These are phyloP conservation scores for Loriculus beryllinus DNA, from an alignment of 2,797 vertebrate species.

Conservation along the genomic window DNA sequence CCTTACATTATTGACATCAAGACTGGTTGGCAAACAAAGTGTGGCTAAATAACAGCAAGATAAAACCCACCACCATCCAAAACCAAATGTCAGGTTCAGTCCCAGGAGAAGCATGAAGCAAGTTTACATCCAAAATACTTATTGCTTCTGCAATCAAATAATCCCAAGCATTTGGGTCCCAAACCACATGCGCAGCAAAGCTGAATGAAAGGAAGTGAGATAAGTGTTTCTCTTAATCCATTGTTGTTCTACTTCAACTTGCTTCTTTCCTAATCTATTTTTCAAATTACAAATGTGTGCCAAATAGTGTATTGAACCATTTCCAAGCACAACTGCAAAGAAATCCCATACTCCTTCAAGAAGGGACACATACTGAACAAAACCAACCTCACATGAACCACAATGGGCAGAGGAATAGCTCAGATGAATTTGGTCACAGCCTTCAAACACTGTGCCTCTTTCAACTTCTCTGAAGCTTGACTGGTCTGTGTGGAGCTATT, in stretches of 20 bases:
- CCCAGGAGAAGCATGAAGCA: background rate
- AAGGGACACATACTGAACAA: background rate
- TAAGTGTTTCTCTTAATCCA: slow-evolving; percentile 52
- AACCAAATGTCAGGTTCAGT: background rate
- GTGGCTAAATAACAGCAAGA: background rate
- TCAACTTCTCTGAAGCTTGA: background rate
- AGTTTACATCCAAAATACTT: background rate
- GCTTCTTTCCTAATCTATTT: slow-evolving; percentile 31
- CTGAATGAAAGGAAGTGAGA: slow-evolving; percentile 48
- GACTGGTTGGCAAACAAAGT: background rate
- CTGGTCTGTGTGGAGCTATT: background rate
- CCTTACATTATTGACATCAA: background rate
- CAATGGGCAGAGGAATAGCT: background rate
- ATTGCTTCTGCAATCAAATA: background rate
- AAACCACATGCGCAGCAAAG: background rate
- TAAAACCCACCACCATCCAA: background rate
- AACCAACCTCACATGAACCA: background rate
- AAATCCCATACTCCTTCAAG: background rate
- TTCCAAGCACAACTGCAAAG: slow-evolving; percentile 11
- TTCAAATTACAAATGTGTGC: background rate
- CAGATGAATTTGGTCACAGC: background rate
- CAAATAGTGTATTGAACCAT: background rate
- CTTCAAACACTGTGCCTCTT: rapidly evolving
- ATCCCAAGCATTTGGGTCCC: background rate
- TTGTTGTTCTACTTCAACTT: background rate